Base-by-base conservation (phyloP, 2,888 invertebrate species). In the Nebria salina region DNA sequence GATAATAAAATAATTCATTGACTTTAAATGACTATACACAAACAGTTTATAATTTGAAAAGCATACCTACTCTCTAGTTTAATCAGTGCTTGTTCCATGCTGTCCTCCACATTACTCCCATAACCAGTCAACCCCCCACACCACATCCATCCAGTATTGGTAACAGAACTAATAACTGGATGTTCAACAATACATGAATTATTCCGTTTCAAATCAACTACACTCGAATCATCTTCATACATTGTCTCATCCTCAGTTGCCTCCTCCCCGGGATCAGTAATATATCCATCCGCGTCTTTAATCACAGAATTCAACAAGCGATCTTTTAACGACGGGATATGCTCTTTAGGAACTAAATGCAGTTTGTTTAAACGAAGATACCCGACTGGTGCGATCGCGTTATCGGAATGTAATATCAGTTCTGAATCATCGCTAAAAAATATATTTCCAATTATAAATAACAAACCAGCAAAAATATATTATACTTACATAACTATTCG, bases 311-410 rank as follows among this genome's bases (percentile, higher is more conserved):
- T 86, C 72, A 85, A 84, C 73, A 89, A 84, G n/a, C 89, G 84
- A 54, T 84, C 84, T 72, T 83, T 81, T 68, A 89, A 85, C 83
- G 87, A 87, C 81, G 88, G 83, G 66, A 86, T 87, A 76, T 90
- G 90, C 25, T 92, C 89, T 89, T 94, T 94, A 77, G 91, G 87
- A 89, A 95, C 95, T 85, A 98, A 90, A 86, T 94, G 95, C 83
- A 98, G 89, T 89, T 95, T 95, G 84, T 92, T 94, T 85, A 99
- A 93, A 89, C 96, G 97, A 82, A 99, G 91, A 89, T 97, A 99
- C 54, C 97, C 98, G 77, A 98, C 98, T 7, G 98, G 96, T 42
- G 98, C 97, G 86, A 99, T 94, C 1, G 96, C 94, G 91, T 98
- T 97, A 86, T 96, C 94, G 26, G 98, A 95, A 88, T 97, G 97